Evolutionary conservation across 1,140 invertebrate species (phyloP).

Genomic region (Ceratoteleas bidentatus): DNA sequence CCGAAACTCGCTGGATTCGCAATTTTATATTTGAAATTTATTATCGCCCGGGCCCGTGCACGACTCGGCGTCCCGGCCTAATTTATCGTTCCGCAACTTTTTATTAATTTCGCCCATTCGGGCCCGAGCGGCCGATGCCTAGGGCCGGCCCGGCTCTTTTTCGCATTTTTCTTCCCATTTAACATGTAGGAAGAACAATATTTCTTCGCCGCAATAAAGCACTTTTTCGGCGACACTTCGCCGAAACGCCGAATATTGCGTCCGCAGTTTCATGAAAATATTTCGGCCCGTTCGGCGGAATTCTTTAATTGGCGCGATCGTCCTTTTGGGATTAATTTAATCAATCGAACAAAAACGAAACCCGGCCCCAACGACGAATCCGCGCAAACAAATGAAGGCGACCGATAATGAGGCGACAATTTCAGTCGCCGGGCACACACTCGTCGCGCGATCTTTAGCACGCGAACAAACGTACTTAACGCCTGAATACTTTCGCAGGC

Average conservation of each 20-base stretch:
- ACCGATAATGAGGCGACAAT: conserved; percentile 60
- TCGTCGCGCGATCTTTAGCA: conserved; percentile 51
- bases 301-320: conserved; percentile 57
- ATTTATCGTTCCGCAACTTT: conserved; percentile 81
- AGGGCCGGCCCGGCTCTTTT: conserved; percentile 57
- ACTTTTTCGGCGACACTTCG: conserved; percentile 57
- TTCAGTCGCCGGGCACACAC: conserved; percentile 22
- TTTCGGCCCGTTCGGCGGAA: conserved; percentile 54
- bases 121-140: conserved; percentile 42
- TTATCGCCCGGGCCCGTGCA: conserved; percentile 71
- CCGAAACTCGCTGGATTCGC: conserved; percentile 70
- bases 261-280: conserved; percentile 58
- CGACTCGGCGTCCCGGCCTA: conserved; percentile 69
- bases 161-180: conserved; percentile 73
- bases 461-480: conserved; percentile 67
- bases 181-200: conserved; percentile 67
- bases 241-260: conserved; percentile 44
- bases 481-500: conserved; percentile 65
- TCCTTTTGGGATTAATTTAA: conserved; percentile 56
- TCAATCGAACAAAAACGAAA: conserved; percentile 32
- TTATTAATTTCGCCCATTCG: conserved; percentile 80
- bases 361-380: neutral
- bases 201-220: conserved; percentile 66
- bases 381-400: conserved; percentile 9
- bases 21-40: conserved; percentile 81